Evolutionary conservation across 2,888 invertebrate species (phyloP).

Genomic region (Kryphioiulus occultus): DNA sequence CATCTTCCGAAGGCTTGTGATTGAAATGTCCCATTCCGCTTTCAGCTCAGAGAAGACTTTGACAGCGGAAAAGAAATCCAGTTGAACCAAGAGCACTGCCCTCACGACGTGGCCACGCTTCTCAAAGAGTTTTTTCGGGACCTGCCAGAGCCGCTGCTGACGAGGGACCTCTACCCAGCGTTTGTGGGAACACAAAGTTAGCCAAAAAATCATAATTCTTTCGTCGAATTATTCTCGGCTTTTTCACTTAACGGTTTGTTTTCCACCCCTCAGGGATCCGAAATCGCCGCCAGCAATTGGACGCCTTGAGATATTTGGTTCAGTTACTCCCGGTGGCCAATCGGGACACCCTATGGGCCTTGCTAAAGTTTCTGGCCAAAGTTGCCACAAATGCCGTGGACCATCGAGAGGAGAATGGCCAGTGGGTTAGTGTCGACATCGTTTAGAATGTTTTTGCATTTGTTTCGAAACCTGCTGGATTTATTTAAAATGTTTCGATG

Average conservation of each 20-base stretch:
- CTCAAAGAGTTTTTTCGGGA: constrained; percentile 93
- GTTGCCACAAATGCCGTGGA: constrained; percentile 78
- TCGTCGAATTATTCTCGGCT: background rate
- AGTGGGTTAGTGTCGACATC: constrained; percentile 57
- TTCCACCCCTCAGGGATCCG: constrained; percentile 74
- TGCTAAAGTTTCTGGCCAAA: constrained; percentile 81
- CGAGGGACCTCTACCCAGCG: constrained; percentile 85
- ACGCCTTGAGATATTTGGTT: constrained; percentile 82
- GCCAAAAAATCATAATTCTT: constrained; percentile 57
- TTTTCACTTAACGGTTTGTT: background rate
- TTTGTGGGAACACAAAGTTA: constrained; percentile 92
- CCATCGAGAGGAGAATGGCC: constrained; percentile 66
- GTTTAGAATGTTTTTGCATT: too few relatives aligned
- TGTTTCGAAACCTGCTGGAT: too few relatives aligned
- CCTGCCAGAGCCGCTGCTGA: constrained; percentile 89
- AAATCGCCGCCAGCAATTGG: constrained; percentile 81
- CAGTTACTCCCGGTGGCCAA: constrained; percentile 86
- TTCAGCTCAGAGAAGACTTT: constrained; percentile 85
- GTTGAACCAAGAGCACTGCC: constrained; percentile 81
- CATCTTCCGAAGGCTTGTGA: background rate
- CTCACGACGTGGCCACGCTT: constrained; percentile 91
- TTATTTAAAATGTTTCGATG: too few relatives aligned
- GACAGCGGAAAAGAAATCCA: constrained; percentile 76
- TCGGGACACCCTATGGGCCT: constrained; percentile 84
- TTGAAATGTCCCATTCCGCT: background rate